Percentiles rank a stretch among this genome's conserved stretches.
Conservation (phyloP, 1,140 invertebrate genomes). For the Drosophila kikkawai region DNA sequence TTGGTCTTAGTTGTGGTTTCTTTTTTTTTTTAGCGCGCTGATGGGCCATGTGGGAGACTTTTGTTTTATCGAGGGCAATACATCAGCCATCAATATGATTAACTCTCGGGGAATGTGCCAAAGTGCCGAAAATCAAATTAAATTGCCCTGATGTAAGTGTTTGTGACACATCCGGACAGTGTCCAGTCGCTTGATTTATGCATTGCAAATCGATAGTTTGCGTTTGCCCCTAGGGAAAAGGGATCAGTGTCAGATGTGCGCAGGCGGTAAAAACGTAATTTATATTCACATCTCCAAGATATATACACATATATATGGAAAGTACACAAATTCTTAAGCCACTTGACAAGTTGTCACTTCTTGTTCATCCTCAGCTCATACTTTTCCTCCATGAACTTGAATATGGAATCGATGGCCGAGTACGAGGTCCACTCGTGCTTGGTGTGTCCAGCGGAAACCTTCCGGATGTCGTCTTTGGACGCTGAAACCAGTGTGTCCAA, state of each 20-base stretch:
- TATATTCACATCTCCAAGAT: conserved; percentile 53
- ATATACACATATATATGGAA: conserved; percentile 5
- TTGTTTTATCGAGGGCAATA: conserved; percentile 77
- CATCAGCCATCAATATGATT: conserved; percentile 80
- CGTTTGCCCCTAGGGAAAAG: conserved; percentile 70
- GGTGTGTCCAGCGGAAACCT: conserved; percentile 86
- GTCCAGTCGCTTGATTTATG: conserved; percentile 67
- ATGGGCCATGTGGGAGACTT: conserved; percentile 58
- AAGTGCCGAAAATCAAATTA: conserved; percentile 83
- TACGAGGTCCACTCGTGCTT: conserved; percentile 87
- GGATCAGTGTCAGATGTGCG: conserved; percentile 72
- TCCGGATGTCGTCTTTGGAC: conserved; percentile 71
- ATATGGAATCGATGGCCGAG: conserved; percentile 86
- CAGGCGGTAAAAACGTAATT: conserved; percentile 49
- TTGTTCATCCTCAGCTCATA: conserved; percentile 55
- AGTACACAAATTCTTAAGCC: conserved; percentile 26
- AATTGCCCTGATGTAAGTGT: conserved; percentile 79
- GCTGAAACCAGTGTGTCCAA: conserved; percentile 80
- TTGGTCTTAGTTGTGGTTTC: conserved; percentile 14
- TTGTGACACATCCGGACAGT: conserved; percentile 73
- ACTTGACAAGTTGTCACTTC: conserved; percentile 30
- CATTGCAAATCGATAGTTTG: conserved; percentile 75
- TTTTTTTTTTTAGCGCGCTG: conserved; percentile 51
- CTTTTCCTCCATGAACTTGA: conserved; percentile 86
- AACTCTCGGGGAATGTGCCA: conserved; percentile 69